Evolutionary conservation across 30 jellyfish, hydroid and myxozoan species (phyloP).

Genomic region (Pseudorhiza aurosa): DNA sequence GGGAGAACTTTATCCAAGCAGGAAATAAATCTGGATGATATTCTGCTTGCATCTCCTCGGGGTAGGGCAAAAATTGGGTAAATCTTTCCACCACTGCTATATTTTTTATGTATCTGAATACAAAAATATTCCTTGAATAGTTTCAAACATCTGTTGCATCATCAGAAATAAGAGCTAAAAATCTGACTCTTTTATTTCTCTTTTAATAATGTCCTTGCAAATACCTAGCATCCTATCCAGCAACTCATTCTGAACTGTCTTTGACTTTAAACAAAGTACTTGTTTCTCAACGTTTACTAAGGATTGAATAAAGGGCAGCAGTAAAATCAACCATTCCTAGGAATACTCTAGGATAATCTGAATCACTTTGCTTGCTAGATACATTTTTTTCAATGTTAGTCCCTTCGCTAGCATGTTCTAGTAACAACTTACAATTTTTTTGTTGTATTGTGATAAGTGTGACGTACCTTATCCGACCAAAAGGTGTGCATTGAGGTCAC

Average conservation of each 20-base stretch:
- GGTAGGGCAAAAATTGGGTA: conserved; percentile 20
- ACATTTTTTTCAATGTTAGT: no score
- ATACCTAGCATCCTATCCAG: conserved; percentile 31
- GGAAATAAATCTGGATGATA: conserved; percentile 17
- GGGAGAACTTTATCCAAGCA: conserved; percentile 37
- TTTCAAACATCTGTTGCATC: conserved; percentile 41
- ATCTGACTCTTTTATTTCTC: conserved; percentile 10
- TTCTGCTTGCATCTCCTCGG: conserved; percentile 46
- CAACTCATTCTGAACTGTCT: conserved; percentile 54
- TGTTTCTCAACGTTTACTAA: conserved; percentile 25
- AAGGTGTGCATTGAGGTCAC: no score
- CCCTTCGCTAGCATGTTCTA: no score
- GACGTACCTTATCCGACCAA: no score
- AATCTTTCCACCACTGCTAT: conserved; percentile 43
- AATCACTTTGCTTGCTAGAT: no score
- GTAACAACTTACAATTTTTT: no score
- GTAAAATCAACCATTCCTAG: conserved; percentile 18
- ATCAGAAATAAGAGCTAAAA: conserved; percentile 28
- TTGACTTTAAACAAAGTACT: conserved; percentile 45
- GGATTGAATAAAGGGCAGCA: conserved; percentile 26
- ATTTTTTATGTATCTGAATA: conserved; percentile 28
- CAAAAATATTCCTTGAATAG: conserved; percentile 30
- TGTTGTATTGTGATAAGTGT: no score
- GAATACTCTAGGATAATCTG: conserved; percentile 3
- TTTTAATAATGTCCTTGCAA: background rate